These are phyloP conservation scores for Peromyscus melanophrys DNA, from an alignment of 2,797 vertebrate species.

Conservation along the genomic window DNA sequence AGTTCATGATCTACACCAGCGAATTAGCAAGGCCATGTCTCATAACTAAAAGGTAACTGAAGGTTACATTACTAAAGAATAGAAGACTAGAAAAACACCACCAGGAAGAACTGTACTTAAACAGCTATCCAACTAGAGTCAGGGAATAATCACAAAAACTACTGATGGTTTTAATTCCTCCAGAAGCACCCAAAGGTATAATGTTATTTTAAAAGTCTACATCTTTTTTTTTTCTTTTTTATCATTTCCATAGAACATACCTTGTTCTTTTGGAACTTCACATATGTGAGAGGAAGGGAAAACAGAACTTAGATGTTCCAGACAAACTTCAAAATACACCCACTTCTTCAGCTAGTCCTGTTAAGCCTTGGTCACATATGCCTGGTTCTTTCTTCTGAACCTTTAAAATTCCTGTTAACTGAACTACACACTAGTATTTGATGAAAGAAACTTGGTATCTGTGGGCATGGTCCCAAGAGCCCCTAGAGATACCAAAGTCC, in stretches of 20 bases:
- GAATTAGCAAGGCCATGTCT: not conserved
- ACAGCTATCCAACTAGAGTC: not conserved
- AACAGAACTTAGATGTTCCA: not conserved
- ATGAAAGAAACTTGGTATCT: not conserved
- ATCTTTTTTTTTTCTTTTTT: not conserved
- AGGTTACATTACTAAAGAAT: not conserved
- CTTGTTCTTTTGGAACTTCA: conserved; percentile 1
- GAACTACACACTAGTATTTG: conserved; percentile 11
- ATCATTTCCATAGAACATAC: not conserved
- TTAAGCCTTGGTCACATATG: not conserved
- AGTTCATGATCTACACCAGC: not conserved
- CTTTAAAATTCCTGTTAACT: not conserved
- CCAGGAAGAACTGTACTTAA: not conserved
- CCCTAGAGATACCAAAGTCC: not conserved
- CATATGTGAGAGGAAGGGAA: not conserved
- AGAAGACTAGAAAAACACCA: not conserved
- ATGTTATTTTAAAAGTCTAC: not conserved
- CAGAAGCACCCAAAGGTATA: not conserved
- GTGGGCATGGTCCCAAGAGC: not conserved
- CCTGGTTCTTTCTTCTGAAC: not conserved
- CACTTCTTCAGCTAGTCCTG: not conserved
- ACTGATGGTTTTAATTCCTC: not conserved
- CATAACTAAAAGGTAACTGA: not conserved
- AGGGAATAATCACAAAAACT: not conserved
- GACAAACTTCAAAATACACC: conserved; percentile 4